A percentile compares a stretch with the other conserved stretches of the same genome.
Evolutionary conservation across 2,888 invertebrate species (phyloP).

Genomic region (Dasypogon diadema): DNA sequence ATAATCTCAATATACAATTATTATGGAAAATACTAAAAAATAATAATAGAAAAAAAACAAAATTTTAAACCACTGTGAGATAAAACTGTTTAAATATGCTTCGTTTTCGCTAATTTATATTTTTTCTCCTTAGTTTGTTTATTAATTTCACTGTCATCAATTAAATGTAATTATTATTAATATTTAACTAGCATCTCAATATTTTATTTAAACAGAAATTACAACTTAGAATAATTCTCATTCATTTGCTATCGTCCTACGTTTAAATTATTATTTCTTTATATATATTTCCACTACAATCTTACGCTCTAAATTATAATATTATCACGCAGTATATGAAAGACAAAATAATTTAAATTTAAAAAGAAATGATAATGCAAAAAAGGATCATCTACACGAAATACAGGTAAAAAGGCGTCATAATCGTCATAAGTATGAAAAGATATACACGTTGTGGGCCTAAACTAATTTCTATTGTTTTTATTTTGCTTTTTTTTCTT

Average conservation of each 20-base stretch:
- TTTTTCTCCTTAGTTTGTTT: not conserved
- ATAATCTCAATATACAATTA: constrained; percentile 43
- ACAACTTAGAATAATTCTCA: not conserved
- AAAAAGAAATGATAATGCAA: not conserved
- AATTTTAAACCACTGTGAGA: constrained; percentile 37
- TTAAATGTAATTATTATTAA: constrained; percentile 7
- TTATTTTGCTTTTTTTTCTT: not conserved
- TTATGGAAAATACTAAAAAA: constrained; percentile 43
- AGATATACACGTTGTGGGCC: too few relatives aligned
- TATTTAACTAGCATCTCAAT: constrained; percentile 12
- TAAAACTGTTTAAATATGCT: constrained; percentile 34
- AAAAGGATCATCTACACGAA: too few relatives aligned
- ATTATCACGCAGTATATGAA: constrained; percentile 45
- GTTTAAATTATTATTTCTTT: not conserved
- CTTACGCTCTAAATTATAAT: constrained; percentile 24
- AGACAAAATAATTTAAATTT: constrained; percentile 22
- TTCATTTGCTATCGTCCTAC: not conserved
- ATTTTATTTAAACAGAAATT: not conserved
- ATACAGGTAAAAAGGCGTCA: too few relatives aligned
- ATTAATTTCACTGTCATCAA: not conserved
- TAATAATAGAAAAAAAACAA: too few relatives aligned
- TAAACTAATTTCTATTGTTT: not conserved
- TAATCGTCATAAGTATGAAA: too few relatives aligned
- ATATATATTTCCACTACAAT: constrained; percentile 2
- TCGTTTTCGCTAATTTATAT: not conserved